A percentile compares a stretch with the other conserved stretches of the same genome.
Conservation (phyloP, 1,140 invertebrate genomes). For the Ladona fulva region DNA sequence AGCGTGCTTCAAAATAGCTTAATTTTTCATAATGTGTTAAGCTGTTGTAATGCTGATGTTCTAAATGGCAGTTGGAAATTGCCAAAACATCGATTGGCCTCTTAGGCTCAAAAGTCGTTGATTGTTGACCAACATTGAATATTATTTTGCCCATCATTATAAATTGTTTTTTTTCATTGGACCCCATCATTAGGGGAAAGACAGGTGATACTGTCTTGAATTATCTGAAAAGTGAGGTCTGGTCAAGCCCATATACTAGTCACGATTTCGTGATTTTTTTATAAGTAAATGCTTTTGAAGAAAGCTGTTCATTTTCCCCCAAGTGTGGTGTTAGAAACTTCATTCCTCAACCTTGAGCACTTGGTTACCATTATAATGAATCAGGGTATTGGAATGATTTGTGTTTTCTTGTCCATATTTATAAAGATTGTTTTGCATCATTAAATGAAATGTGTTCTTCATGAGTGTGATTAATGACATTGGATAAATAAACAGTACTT, state of each 20-base stretch:
- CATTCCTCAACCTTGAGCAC: background rate
- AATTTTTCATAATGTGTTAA: no score
- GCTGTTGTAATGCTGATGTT: background rate
- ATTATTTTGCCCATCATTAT: background rate
- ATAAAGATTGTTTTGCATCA: background rate
- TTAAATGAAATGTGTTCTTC: background rate
- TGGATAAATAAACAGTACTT: background rate
- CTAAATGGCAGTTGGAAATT: background rate
- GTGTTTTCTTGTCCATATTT: background rate
- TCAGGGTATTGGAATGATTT: background rate
- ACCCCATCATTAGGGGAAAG: background rate
- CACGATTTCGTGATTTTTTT: conserved; percentile 1
- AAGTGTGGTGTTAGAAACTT: background rate
- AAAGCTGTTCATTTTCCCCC: background rate
- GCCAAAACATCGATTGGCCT: background rate
- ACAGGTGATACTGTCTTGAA: background rate
- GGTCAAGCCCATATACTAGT: background rate
- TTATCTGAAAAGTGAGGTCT: conserved; percentile 3
- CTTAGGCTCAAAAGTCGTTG: background rate
- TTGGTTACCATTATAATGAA: background rate
- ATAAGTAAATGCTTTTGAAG: conserved; percentile 1
- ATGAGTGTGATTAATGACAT: background rate
- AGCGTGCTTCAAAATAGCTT: no score
- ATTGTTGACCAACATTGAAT: background rate
- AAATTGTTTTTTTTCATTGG: background rate